These are phyloP conservation scores for Pardalotus punctatus DNA, from an alignment of 2,113 vertebrate species.

Conservation along the genomic window DNA sequence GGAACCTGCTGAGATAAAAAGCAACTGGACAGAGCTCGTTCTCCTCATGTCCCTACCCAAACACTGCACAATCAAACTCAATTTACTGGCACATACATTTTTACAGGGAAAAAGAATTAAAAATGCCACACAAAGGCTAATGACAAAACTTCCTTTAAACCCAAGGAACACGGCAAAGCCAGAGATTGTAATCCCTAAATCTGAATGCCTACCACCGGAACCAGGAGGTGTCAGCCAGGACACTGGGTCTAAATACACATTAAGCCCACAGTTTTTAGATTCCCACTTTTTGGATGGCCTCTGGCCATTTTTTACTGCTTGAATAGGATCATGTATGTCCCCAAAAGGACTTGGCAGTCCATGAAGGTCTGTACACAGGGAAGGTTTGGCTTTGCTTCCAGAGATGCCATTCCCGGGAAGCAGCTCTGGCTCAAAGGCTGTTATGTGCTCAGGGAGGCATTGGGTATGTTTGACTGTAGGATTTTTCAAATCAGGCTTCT, in stretches of 20 bases:
- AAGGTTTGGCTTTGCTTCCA: background rate
- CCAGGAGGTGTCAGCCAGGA: background rate
- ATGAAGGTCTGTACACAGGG: background rate
- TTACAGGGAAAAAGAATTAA: background rate
- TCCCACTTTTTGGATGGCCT: background rate
- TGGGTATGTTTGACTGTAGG: background rate
- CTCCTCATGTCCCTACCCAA: background rate
- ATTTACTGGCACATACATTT: background rate
- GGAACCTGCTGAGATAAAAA: background rate
- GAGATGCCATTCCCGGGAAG: background rate
- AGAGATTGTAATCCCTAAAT: background rate
- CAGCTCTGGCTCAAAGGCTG: background rate
- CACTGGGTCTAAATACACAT: background rate
- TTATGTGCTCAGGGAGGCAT: background rate
- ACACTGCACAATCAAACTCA: background rate
- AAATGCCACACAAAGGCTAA: background rate
- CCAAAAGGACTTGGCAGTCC: background rate
- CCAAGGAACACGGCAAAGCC: background rate
- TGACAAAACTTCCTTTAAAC: background rate
- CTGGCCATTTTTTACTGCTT: background rate
- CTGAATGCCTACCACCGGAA: background rate
- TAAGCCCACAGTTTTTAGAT: background rate
- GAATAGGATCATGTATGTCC: accelerated
- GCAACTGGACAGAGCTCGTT: background rate
- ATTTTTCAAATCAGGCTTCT: background rate